A percentile compares a stretch with the other conserved stretches of the same genome.
These are phyloP conservation scores for Pseudochromis fuscus DNA, from an alignment of 2,797 vertebrate genomes.

Conservation along the genomic window DNA sequence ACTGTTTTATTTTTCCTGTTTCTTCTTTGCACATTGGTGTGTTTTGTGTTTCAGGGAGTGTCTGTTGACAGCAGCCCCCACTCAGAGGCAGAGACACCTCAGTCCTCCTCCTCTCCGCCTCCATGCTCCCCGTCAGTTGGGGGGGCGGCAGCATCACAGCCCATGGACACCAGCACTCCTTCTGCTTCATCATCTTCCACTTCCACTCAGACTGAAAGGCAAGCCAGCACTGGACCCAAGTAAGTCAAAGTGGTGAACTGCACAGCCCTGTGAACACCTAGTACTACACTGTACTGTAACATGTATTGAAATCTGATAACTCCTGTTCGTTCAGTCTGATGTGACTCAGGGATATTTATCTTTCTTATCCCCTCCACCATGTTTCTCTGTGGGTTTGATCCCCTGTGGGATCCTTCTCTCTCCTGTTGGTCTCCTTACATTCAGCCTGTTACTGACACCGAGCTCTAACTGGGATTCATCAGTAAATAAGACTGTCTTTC, in stretches of 20 bases:
- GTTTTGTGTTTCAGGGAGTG: constrained; percentile 65
- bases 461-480: too few species aligned
- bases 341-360: too few species aligned
- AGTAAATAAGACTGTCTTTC: too few species aligned
- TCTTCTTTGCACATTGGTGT: not conserved
- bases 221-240: constrained; percentile 69
- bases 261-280: too few species aligned
- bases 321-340: too few species aligned
- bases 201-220: constrained; percentile 76
- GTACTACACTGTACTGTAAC: too few species aligned
- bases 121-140: constrained; percentile 37
- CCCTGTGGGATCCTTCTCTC: too few species aligned
- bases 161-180: constrained; percentile 62
- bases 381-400: too few species aligned
- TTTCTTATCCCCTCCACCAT: too few species aligned
- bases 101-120: constrained; percentile 52
- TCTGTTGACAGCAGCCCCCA: constrained; percentile 62
- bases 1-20: not conserved
- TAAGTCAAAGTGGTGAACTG: constrained; percentile 42
- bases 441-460: too few species aligned
- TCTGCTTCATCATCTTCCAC: constrained; percentile 67
- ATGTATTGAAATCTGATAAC: too few species aligned
- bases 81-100: constrained; percentile 49
- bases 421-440: too few species aligned
- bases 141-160: constrained; percentile 36